Percentiles rank a stretch among this genome's conserved stretches.
These are phyloP conservation scores for Crypturellus tataupa DNA, from an alignment of 2,797 vertebrate species.

Conservation along the genomic window DNA sequence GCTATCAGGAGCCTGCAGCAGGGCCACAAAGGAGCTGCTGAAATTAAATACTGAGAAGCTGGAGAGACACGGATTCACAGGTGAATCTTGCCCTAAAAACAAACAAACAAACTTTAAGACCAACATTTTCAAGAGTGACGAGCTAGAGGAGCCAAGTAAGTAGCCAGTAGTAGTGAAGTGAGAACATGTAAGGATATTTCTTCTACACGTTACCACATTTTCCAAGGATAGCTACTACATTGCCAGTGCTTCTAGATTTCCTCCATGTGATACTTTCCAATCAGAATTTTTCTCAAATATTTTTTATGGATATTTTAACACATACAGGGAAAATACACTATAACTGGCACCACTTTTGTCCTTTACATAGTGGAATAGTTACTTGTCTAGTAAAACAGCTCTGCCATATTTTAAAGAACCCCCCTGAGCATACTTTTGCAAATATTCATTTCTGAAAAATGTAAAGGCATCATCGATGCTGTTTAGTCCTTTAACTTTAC, in stretches of 20 bases:
- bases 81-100: background rate
- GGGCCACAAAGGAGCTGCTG: background rate
- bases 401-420: background rate
- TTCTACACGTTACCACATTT: background rate
- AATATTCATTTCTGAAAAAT: slow-evolving; percentile 52
- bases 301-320: background rate
- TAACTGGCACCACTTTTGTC: background rate
- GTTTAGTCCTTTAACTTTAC: slow-evolving; percentile 14
- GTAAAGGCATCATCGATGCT: background rate
- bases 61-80: background rate
- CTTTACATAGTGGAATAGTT: background rate
- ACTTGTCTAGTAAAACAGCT: background rate
- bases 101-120: background rate
- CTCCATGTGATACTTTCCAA: background rate
- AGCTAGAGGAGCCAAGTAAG: background rate
- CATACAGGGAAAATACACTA: background rate
- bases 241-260: background rate
- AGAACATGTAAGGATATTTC: background rate
- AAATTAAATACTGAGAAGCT: background rate
- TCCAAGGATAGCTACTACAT: background rate
- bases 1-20: background rate
- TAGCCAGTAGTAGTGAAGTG: no score
- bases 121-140: background rate
- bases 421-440: slow-evolving; percentile 7
- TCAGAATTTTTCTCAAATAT: background rate